Conservation (phyloP, 1,140 invertebrate species). For the Hylyphantes graminicola region DNA sequence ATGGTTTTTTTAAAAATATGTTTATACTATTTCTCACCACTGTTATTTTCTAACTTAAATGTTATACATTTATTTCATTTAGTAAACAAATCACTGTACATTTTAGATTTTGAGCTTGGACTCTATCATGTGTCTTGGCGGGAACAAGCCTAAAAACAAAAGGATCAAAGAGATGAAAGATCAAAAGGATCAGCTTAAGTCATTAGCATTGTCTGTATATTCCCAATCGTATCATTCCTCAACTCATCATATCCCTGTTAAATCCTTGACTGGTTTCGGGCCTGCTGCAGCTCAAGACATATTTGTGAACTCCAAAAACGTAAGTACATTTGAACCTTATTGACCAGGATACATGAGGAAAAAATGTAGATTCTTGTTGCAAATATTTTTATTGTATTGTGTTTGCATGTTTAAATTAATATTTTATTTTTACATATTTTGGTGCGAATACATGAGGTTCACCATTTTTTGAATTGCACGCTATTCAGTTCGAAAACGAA, state of each 20-base stretch:
- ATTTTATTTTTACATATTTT: no score
- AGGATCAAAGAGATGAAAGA: slow-evolving; percentile 59
- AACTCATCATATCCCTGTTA: slow-evolving; percentile 81
- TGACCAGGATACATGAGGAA: no score
- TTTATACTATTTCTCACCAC: no score
- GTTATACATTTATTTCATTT: not conserved
- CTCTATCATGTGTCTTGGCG: slow-evolving; percentile 41
- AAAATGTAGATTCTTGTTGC: no score
- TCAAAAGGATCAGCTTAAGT: slow-evolving; percentile 79
- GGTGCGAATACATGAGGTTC: no score
- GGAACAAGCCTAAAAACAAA: slow-evolving; percentile 72
- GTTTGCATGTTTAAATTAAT: no score
- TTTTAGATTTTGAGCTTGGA: slow-evolving; percentile 45
- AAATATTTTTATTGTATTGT: no score
- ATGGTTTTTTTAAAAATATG: no score
- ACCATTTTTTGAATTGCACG: no score
- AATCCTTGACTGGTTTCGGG: slow-evolving; percentile 96
- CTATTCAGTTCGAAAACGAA: no score
- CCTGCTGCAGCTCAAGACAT: slow-evolving; percentile 93
- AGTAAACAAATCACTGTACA: not conserved
- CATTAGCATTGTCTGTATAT: slow-evolving; percentile 92
- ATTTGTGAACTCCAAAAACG: slow-evolving; percentile 89
- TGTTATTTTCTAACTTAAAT: not conserved
- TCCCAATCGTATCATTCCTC: slow-evolving; percentile 87
- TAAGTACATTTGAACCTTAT: not conserved